phyloP scores from a whole-genome alignment of 2,888 invertebrate genomes.

The Anthophora plumipes region DNA sequence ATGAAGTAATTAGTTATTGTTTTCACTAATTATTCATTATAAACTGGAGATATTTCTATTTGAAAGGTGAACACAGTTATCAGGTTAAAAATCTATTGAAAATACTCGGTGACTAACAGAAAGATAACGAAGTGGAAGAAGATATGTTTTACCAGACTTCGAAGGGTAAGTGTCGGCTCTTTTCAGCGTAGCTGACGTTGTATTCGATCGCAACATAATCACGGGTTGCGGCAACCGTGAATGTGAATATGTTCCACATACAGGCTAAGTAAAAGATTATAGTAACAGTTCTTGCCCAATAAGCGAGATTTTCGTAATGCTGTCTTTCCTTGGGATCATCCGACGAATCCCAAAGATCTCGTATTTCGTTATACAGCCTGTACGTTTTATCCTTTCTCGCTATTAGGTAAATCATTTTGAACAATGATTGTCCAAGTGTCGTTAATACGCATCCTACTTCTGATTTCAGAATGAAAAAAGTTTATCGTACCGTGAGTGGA shows the following conservation, averaged over 20 bases:
- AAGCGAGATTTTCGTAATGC: slow-evolving; percentile 46
- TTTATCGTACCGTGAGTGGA: too few relatives aligned
- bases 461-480: background rate
- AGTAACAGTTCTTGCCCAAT: slow-evolving; percentile 48
- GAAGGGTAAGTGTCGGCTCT: slow-evolving; percentile 54
- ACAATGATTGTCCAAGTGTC: slow-evolving; percentile 50
- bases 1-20: too few relatives aligned
- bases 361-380: slow-evolving; percentile 52
- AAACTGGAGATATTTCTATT: too few relatives aligned
- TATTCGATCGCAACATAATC: slow-evolving; percentile 31
- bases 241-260: slow-evolving; percentile 47
- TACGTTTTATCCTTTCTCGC: slow-evolving; percentile 24
- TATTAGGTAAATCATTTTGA: slow-evolving; percentile 65
- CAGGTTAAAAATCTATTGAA: too few relatives aligned
- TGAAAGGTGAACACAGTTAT: too few relatives aligned
- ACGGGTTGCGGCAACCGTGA: slow-evolving; percentile 29
- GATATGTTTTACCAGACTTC: slow-evolving; percentile 58
- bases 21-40: too few relatives aligned
- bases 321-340: slow-evolving; percentile 45
- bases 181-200: slow-evolving; percentile 26
- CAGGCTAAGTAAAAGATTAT: slow-evolving; percentile 42
- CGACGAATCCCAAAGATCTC: slow-evolving; percentile 51
- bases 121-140: background rate
- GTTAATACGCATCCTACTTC: slow-evolving; percentile 59
- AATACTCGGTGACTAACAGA: too few relatives aligned